phyloP scores from a whole-genome alignment of 2,888 invertebrate genomes.

The Petrolisthes cinctipes region DNA sequence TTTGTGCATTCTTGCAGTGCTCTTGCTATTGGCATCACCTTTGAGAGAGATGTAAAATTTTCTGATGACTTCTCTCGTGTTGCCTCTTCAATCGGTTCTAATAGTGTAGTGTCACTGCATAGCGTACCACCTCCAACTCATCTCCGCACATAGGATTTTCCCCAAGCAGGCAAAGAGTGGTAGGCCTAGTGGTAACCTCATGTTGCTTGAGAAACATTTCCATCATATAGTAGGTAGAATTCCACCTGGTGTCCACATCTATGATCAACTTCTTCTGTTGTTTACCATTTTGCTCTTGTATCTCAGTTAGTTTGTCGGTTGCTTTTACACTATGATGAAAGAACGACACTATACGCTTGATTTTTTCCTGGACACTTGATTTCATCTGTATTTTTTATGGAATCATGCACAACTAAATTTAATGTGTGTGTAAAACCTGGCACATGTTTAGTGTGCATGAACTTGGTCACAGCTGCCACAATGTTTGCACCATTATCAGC shows the following conservation, averaged over 20 bases:
- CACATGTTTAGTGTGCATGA: not conserved
- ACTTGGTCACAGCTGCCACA: too few relatives aligned
- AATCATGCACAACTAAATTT: conserved; percentile 36
- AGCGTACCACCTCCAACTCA: not conserved
- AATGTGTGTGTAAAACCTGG: conserved; percentile 29
- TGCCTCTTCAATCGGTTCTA: conserved; percentile 23
- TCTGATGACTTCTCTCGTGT: conserved; percentile 19
- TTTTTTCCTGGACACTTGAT: not conserved
- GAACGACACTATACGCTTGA: conserved; percentile 13
- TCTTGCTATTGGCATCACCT: too few relatives aligned
- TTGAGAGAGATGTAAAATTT: conserved; percentile 20
- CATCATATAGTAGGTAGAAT: too few relatives aligned
- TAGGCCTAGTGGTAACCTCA: conserved; percentile 11
- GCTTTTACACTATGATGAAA: conserved; percentile 21
- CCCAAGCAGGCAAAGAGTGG: conserved; percentile 16
- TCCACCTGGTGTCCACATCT: conserved; percentile 30
- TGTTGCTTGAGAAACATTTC: conserved; percentile 21
- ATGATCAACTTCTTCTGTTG: not conserved
- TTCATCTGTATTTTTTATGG: conserved; percentile 29
- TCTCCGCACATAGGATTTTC: conserved; percentile 10
- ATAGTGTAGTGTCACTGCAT: conserved; percentile 7
- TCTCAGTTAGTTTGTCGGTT: conserved; percentile 10
- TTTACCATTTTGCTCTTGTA: conserved; percentile 15
- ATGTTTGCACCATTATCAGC: conserved; percentile 40
- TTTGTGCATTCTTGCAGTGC: too few relatives aligned